These are phyloP conservation scores for Urophycis tenuis DNA, from an alignment of 2,797 vertebrate species.

Conservation along the genomic window DNA sequence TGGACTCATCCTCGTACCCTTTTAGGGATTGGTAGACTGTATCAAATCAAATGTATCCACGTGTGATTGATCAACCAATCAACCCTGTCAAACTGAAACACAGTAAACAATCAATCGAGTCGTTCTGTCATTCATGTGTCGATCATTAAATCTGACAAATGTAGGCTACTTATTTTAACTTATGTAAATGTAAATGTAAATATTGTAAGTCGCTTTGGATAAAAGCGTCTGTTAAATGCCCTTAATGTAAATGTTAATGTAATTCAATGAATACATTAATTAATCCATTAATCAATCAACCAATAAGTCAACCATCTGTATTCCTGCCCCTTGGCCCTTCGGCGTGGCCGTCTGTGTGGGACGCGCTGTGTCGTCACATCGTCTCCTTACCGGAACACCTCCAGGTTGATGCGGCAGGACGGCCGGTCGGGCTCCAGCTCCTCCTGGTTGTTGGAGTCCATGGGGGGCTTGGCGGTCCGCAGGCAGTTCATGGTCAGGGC, in stretches of 20 bases:
- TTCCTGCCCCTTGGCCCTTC: neutral
- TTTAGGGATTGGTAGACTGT: too few species aligned
- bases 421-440: constrained; percentile 59
- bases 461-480: constrained; percentile 61
- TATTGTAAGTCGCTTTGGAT: too few species aligned
- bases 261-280: neutral
- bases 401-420: constrained; percentile 70
- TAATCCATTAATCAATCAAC: neutral
- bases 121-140: neutral
- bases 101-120: neutral
- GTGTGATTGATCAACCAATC: neutral
- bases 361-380: too few species aligned
- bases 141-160: too few species aligned
- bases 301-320: neutral
- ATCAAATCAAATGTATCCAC: neutral
- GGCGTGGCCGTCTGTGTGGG: too few species aligned
- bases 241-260: too few species aligned
- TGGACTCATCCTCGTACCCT: too few species aligned
- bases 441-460: constrained; percentile 83
- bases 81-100: neutral
- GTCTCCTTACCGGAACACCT: constrained; percentile 67
- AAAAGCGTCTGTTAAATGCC: too few species aligned
- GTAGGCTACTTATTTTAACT: too few species aligned
- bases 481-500: constrained; percentile 56
- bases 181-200: too few species aligned